A percentile compares a stretch with the other conserved stretches of the same genome.
Evolutionary conservation across 2,797 vertebrate genomes (phyloP).

Genomic region (Melanotaenia maccullochi): DNA sequence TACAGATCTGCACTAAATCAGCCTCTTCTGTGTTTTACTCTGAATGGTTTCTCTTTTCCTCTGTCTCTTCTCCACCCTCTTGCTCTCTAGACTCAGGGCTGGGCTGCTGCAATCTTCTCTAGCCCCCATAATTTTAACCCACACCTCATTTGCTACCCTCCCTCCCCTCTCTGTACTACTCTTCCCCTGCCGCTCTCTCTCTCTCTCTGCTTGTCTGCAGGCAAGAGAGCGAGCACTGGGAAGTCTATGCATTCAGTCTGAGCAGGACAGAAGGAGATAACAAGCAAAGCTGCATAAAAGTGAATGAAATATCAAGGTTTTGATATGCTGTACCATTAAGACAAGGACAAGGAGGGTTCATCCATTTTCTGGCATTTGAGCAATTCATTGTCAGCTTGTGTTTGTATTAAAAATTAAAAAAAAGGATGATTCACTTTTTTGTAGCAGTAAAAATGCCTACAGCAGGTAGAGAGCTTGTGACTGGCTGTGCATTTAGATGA

Average conservation of each 20-base stretch:
- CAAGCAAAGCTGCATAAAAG: conserved; percentile 56
- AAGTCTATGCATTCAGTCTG: conserved; percentile 41
- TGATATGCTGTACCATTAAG: conserved; percentile 10
- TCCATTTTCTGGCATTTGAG: conserved; percentile 31
- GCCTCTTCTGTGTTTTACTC: conserved; percentile 63
- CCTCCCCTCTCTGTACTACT: conserved; percentile 51
- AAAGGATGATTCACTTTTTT: conserved; percentile 43
- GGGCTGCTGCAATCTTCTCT: conserved; percentile 68
- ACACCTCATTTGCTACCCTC: conserved; percentile 73
- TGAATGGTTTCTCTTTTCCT: conserved; percentile 48
- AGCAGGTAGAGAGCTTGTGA: conserved; percentile 62
- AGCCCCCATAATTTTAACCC: conserved; percentile 71
- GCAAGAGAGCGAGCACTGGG: conserved; percentile 55
- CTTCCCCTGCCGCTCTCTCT: background rate
- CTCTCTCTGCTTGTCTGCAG: conserved; percentile 67
- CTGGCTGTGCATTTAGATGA: conserved; percentile 74
- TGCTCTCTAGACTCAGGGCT: conserved; percentile 57
- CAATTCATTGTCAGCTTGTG: conserved; percentile 30
- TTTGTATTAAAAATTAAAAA: conserved; percentile 22
- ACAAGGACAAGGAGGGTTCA: conserved; percentile 13
- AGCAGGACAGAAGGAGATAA: conserved; percentile 59
- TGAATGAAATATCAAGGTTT: conserved; percentile 58
- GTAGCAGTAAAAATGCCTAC: conserved; percentile 46
- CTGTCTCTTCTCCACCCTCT: conserved; percentile 43
- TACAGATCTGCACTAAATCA: conserved; percentile 61